A percentile compares a stretch with the other conserved stretches of the same genome.
Conservation (phyloP, 2,888 invertebrate genomes). For the Ditula angustiorana region DNA sequence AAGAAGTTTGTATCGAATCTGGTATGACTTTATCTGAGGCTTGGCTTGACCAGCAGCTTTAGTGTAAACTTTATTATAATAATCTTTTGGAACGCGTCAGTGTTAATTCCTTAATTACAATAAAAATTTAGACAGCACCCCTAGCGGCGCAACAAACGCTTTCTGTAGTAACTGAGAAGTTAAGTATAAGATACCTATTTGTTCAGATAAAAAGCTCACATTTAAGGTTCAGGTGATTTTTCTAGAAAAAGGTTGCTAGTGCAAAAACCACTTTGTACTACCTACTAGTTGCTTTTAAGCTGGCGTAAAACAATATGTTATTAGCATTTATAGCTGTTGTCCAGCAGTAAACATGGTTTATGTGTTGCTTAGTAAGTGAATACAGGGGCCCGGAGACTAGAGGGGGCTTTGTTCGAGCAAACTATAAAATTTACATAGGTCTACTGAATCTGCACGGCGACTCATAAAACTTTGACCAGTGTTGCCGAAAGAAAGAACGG, state of each 20-base stretch:
- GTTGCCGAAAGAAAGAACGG: conserved; percentile 4
- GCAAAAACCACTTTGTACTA: neutral
- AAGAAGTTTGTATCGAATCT: too few relatives aligned
- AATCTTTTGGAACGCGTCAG: too few relatives aligned
- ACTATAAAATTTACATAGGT: conserved; percentile 74
- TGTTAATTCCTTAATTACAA: too few relatives aligned
- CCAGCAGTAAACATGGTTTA: conserved; percentile 36
- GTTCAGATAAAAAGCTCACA: too few relatives aligned
- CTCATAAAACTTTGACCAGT: conserved; percentile 58
- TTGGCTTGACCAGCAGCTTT: neutral
- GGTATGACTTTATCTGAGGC: too few relatives aligned
- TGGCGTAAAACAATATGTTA: conserved; percentile 27
- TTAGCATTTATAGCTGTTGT: conserved; percentile 35
- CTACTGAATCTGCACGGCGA: conserved; percentile 53
- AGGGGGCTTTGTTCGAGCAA: conserved; percentile 53
- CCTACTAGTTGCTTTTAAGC: conserved; percentile 9
- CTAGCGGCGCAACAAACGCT: too few relatives aligned
- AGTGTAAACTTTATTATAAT: neutral
- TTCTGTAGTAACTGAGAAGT: too few relatives aligned
- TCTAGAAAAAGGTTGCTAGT: neutral
- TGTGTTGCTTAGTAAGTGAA: conserved; percentile 62
- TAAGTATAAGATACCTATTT: too few relatives aligned
- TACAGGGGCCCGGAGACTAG: conserved; percentile 41
- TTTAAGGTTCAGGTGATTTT: neutral
- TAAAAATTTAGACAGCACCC: too few relatives aligned